Conservation (phyloP, 2,113 vertebrate genomes). For the Oryctolagus cuniculus region mOryCun1.1 NC_091450.1:48280001-48280500, state of each 20-base stretch:
- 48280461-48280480: constrained; percentile 1
- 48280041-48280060: constrained; percentile 48
- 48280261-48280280: not conserved
- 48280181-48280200: not conserved
- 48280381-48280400: not conserved
- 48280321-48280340: not conserved
- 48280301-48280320: not conserved
- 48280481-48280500: not conserved
- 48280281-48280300: not conserved
- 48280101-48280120: constrained; percentile 38
- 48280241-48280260: not conserved
- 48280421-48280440: not conserved
- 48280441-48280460: not conserved
- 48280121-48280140: constrained; percentile 24
- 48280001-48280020: constrained; percentile 17
- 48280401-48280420: not conserved
- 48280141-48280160: constrained; percentile 45
- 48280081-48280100: constrained; percentile 33
- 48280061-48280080: constrained; percentile 14
- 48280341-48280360: not conserved
- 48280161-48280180: constrained; percentile 32
- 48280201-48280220: constrained; percentile 44
- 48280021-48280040: not conserved
- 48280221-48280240: not conserved
- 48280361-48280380: constrained; percentile 28